Percentiles rank a stretch among this genome's conserved stretches.
These are phyloP conservation scores for Epinephelus malabaricus DNA, from an alignment of 2,797 vertebrate species.

Conservation along the genomic window DNA sequence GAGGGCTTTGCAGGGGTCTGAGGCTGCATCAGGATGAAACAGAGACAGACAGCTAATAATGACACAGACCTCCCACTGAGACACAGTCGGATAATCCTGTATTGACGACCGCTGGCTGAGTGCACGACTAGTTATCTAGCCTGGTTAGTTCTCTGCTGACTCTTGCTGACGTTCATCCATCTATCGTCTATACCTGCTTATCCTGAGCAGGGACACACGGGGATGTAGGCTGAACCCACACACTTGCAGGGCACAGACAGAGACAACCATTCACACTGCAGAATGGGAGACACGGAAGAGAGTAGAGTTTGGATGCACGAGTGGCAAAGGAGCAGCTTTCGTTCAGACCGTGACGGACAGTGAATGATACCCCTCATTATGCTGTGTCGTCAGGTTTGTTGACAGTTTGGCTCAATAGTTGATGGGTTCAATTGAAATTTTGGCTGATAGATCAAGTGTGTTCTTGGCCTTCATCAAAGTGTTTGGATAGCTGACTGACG, in stretches of 20 bases:
- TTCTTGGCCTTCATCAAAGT: slow-evolving; percentile 12
- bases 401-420: background rate
- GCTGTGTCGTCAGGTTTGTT: background rate
- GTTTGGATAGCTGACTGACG: slow-evolving; percentile 15
- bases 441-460: background rate
- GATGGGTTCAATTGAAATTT: background rate
- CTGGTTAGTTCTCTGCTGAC: slow-evolving; percentile 2
- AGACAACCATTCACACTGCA: background rate
- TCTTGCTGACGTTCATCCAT: slow-evolving; percentile 8
- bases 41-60: slow-evolving; percentile 65
- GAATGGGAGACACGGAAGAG: too few species aligned
- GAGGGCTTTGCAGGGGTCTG: slow-evolving; percentile 58
- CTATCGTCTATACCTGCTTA: background rate
- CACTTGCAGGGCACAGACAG: too few species aligned
- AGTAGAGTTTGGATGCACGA: background rate
- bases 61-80: slow-evolving; percentile 54
- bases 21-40: slow-evolving; percentile 55
- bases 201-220: background rate
- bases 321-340: background rate
- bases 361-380: background rate
- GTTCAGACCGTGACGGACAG: background rate
- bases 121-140: slow-evolving; percentile 24
- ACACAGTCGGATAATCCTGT: slow-evolving; percentile 51
- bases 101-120: slow-evolving; percentile 34
- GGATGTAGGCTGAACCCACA: background rate